A percentile compares a stretch with the other conserved stretches of the same genome.
phyloP scores from a whole-genome alignment of 2,888 invertebrate genomes.

The Endomychus coccineus region DNA sequence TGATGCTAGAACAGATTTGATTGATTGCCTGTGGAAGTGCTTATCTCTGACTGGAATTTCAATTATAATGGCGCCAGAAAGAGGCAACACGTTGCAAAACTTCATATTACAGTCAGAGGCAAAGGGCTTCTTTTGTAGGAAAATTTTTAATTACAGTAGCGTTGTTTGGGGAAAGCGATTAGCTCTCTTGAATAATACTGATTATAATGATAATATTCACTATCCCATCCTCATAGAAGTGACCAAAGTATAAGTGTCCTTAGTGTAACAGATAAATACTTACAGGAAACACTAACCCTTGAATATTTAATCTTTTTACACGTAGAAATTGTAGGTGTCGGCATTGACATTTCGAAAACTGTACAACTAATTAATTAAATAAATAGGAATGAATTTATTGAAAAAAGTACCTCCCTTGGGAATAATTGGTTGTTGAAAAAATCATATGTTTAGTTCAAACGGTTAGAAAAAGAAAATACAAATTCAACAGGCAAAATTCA shows the following conservation, averaged over 20 bases:
- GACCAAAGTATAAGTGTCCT: slow-evolving; percentile 47
- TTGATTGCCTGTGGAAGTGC: slow-evolving; percentile 59
- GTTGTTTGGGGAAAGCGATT: slow-evolving; percentile 62
- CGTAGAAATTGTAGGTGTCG: no score
- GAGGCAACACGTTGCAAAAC: slow-evolving; percentile 62
- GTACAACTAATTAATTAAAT: no score
- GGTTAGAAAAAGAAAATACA: no score
- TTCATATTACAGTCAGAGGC: slow-evolving; percentile 57
- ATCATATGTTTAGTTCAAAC: no score
- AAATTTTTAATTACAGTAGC: slow-evolving; percentile 55
- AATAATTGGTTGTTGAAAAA: no score
- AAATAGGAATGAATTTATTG: no score
- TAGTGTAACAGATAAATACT: slow-evolving; percentile 30
- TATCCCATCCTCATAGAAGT: slow-evolving; percentile 63
- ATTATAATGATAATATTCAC: slow-evolving; percentile 63
- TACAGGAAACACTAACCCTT: no score
- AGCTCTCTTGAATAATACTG: slow-evolving; percentile 51
- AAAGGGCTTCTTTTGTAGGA: slow-evolving; percentile 52
- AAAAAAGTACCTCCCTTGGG: no score
- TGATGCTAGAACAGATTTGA: slow-evolving; percentile 59
- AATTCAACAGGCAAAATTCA: no score
- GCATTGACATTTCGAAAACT: no score
- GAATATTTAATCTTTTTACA: no score
- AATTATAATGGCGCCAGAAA: slow-evolving; percentile 67
- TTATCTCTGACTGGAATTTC: slow-evolving; percentile 56